These are phyloP conservation scores for Drosophila fulvimacula DNA, from an alignment of 2,888 invertebrate species.

Conservation along the genomic window DNA sequence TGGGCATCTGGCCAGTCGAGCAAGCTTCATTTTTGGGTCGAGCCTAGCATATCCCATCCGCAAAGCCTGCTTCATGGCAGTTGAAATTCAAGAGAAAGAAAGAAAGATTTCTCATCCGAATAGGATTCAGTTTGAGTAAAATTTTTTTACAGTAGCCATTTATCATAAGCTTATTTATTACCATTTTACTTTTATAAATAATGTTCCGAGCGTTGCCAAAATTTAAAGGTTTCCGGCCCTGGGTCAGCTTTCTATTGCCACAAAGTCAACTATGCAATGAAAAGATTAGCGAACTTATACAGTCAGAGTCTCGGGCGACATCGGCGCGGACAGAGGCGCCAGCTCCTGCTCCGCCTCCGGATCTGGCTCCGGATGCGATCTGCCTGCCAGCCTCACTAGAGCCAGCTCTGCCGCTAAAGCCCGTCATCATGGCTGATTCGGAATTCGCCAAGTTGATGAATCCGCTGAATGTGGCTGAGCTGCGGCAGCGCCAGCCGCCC, in stretches of 20 bases:
- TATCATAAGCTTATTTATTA: not conserved
- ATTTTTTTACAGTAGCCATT: constrained; percentile 17
- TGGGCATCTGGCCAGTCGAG: not conserved
- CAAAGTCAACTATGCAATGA: constrained; percentile 12
- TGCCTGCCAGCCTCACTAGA: not conserved
- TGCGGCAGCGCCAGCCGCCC: constrained; percentile 5
- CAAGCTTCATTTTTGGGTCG: not conserved
- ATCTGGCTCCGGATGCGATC: too few species aligned
- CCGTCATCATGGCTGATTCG: not conserved
- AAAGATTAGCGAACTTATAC: not conserved
- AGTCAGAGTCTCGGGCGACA: not conserved
- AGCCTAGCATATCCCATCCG: not conserved
- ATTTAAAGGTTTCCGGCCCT: constrained; percentile 39
- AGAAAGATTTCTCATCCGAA: not conserved
- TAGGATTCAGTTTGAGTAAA: not conserved
- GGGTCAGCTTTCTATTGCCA: not conserved
- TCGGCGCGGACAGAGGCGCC: not conserved
- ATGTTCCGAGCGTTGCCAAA: constrained; percentile 46
- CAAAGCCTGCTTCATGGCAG: not conserved
- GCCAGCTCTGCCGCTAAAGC: not conserved
- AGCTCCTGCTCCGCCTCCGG: not conserved
- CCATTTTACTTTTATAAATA: constrained; percentile 3
- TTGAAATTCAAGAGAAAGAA: not conserved
- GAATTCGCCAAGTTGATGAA: constrained; percentile 13
- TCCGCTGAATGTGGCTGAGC: constrained; percentile 16